These are phyloP conservation scores for Drosophila nr. medialis DNA, from an alignment of 2,888 invertebrate species.

Conservation along the genomic window DNA sequence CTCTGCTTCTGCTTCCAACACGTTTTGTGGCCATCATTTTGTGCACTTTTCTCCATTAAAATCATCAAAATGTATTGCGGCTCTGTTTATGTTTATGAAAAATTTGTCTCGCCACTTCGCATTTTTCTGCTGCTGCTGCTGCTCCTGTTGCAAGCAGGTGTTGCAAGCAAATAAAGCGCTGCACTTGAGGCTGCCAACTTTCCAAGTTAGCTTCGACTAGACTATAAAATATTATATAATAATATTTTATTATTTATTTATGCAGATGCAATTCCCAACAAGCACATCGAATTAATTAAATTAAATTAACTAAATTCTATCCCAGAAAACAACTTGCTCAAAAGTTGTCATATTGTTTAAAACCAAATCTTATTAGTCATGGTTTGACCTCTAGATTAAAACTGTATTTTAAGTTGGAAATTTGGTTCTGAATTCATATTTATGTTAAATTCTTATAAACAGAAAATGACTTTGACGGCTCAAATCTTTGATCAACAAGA, in stretches of 20 bases:
- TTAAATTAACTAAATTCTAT: not conserved
- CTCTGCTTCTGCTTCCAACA: slow-evolving; percentile 48
- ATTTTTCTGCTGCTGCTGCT: slow-evolving; percentile 23
- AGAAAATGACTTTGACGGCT: not conserved
- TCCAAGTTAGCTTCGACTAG: not conserved
- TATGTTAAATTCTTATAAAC: not conserved
- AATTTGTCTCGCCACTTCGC: slow-evolving; percentile 56
- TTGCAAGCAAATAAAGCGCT: slow-evolving; percentile 10
- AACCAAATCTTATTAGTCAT: not conserved
- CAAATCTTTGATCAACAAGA: not conserved
- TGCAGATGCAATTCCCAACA: not conserved
- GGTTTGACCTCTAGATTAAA: not conserved
- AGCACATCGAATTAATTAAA: not conserved
- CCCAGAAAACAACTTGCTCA: not conserved
- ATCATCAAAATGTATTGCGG: slow-evolving; percentile 78
- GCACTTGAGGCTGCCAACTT: slow-evolving; percentile 2
- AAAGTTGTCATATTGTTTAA: not conserved
- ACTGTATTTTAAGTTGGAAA: not conserved
- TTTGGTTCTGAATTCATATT: not conserved
- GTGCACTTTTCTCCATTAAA: slow-evolving; percentile 79
- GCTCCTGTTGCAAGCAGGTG: slow-evolving; percentile 8
- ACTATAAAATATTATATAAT: not conserved
- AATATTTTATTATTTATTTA: not conserved
- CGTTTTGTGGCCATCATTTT: slow-evolving; percentile 80
- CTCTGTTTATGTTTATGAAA: slow-evolving; percentile 76